A percentile compares a stretch with the other conserved stretches of the same genome.
Evolutionary conservation across 1,140 invertebrate species (phyloP).

Genomic region (Medauroidea extradentata): DNA sequence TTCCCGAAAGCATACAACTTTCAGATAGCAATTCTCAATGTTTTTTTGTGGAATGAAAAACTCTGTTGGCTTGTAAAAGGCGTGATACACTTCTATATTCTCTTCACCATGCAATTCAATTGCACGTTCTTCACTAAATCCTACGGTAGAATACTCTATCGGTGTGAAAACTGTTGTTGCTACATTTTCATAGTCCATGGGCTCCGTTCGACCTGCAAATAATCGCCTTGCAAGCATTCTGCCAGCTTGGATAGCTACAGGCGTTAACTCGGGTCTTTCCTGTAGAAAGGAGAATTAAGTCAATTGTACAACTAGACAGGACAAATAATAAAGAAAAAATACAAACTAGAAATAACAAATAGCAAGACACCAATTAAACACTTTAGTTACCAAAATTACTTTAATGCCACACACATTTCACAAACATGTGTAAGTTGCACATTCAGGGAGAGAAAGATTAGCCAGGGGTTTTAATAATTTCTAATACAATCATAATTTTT

Average conservation of each 20-base stretch:
- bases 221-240: constrained; percentile 74
- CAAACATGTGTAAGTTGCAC: no score
- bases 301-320: background rate
- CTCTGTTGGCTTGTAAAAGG: constrained; percentile 91
- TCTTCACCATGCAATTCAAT: constrained; percentile 60
- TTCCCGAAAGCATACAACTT: constrained; percentile 63
- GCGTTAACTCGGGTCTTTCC: constrained; percentile 89
- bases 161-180: constrained; percentile 97
- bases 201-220: constrained; percentile 52
- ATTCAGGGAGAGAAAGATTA: no score
- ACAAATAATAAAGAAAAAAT: no score
- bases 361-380: background rate
- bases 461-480: no score
- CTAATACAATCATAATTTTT: no score
- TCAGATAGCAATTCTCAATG: constrained; percentile 72
- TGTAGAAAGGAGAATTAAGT: constrained; percentile 35
- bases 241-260: constrained; percentile 94
- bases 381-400: background rate
- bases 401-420: background rate
- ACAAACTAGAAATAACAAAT: no score
- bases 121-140: constrained; percentile 89
- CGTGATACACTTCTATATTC: constrained; percentile 83
- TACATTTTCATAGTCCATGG: constrained; percentile 88
- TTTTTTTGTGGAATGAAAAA: constrained; percentile 86
- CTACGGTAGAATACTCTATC: constrained; percentile 92